A percentile compares a stretch with the other conserved stretches of the same genome.
phyloP scores from a whole-genome alignment of 2,113 vertebrate genomes.

The Myocastor coypus region DNA sequence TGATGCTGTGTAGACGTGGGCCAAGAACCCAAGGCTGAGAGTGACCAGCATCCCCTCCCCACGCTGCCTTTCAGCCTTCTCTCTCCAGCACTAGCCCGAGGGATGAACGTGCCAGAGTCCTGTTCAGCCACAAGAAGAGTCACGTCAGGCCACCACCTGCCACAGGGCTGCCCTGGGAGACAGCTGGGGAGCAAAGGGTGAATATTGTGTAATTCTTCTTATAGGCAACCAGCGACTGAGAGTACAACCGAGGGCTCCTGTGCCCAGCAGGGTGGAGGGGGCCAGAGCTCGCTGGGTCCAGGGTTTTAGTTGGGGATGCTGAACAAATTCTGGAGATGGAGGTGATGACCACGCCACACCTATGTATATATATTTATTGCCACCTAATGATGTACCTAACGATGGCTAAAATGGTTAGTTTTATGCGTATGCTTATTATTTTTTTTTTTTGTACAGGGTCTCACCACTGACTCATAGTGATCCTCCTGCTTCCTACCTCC shows the following conservation, averaged over 20 bases:
- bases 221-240: not conserved
- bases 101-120: not conserved
- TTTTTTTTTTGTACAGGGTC: no score
- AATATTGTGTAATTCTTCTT: not conserved
- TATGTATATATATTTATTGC: not conserved
- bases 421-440: no score
- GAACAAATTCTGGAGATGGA: not conserved
- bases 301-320: not conserved
- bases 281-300: not conserved
- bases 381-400: not conserved
- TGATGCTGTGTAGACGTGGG: rapidly evolving
- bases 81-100: rapidly evolving
- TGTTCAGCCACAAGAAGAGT: not conserved
- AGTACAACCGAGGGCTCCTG: not conserved
- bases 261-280: not conserved
- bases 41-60: not conserved
- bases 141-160: not conserved
- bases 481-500: no score
- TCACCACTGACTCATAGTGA: no score
- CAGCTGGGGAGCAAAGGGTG: not conserved
- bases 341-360: no score
- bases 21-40: rapidly evolving
- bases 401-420: no score
- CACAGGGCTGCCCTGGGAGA: not conserved
- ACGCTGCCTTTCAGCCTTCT: not conserved